Percentiles rank a stretch among this genome's conserved stretches.
Evolutionary conservation across 53 echinoderm and acorn worm genomes (phyloP).

Genomic region (Holothuria leucospilota): DNA sequence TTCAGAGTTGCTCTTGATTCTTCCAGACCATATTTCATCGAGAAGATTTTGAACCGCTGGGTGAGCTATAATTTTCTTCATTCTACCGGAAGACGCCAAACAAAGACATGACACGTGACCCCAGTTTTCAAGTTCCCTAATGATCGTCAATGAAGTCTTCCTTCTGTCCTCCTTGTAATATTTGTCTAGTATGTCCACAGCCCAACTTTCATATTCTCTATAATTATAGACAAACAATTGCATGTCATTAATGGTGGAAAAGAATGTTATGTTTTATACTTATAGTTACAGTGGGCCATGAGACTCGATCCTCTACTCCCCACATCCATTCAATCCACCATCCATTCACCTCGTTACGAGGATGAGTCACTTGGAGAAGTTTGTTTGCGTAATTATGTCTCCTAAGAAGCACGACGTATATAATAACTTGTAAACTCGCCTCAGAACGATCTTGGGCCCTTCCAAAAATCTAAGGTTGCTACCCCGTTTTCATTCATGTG

Average conservation of each 20-base stretch:
- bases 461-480: too few species aligned
- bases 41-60: constrained; percentile 81
- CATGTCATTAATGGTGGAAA: background rate
- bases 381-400: too few species aligned
- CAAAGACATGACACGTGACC: constrained; percentile 79
- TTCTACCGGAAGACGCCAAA: constrained; percentile 71
- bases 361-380: too few species aligned
- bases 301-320: too few species aligned
- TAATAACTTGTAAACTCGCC: too few species aligned
- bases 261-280: too few species aligned
- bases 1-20: constrained; percentile 54
- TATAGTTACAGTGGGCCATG: too few species aligned
- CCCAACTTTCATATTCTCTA: constrained; percentile 80
- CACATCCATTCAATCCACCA: too few species aligned
- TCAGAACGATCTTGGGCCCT: too few species aligned
- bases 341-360: too few species aligned
- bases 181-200: constrained; percentile 75
- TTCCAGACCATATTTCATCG: constrained; percentile 91
- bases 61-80: constrained; percentile 87
- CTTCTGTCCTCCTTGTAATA: constrained; percentile 81
- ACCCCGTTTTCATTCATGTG: too few species aligned
- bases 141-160: constrained; percentile 76
- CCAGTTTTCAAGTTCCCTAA: constrained; percentile 80
- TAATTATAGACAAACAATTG: background rate
- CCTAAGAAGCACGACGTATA: too few species aligned